Base-by-base conservation (phyloP, 2,797 vertebrate species). In the Podarcis siculus region DNA sequence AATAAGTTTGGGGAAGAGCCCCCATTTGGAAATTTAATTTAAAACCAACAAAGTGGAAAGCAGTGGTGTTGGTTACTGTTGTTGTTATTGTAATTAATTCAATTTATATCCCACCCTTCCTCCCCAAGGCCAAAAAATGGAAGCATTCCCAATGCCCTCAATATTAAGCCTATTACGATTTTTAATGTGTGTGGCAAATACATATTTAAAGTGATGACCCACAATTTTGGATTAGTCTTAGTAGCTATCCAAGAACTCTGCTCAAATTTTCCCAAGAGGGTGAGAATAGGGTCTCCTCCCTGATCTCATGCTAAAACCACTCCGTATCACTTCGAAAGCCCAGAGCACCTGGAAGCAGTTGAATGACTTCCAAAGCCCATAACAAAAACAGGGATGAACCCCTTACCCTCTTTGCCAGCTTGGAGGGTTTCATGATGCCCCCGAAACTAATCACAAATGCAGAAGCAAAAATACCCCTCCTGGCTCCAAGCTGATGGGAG, bases 1-100 rank as follows among this genome's bases (percentile, higher is more conserved):
- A 35, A 75, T 32, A 32, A 6, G 5, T 75, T 37, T 17, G 23
- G 17, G 32, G 35, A 17, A 75, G 19, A 21, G 19, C 3, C 17
- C 35, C 72, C 19, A 58, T 91, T 83, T 88, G 85, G 93, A 93
- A 89, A 86, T 82, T 86, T 92, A 55, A 79, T 79, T 67, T 79
- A 58, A 69, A 71, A 69, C 45, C 79, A 49, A 12, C 17, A 32
- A 85, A 83, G 80, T 92, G 93, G 77, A 82, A 92, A 35, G 37
- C 49, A 55, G 49, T 55, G 49, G 49, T 15, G 49, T 55, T 25
- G 83, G 85, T 64, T 64, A 64, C 21, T 64, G 17, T 64, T 64
- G 49, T 55, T 55, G 13, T 64, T 64, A 64, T 64, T 64, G 21
- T 64, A 7, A 64, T 64, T 64, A 19, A 64, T 64, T 64, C 21